A percentile compares a stretch with the other conserved stretches of the same genome.
Evolutionary conservation across 2,797 vertebrate genomes (phyloP).

Genomic region (Sebastes vulpes): DNA sequence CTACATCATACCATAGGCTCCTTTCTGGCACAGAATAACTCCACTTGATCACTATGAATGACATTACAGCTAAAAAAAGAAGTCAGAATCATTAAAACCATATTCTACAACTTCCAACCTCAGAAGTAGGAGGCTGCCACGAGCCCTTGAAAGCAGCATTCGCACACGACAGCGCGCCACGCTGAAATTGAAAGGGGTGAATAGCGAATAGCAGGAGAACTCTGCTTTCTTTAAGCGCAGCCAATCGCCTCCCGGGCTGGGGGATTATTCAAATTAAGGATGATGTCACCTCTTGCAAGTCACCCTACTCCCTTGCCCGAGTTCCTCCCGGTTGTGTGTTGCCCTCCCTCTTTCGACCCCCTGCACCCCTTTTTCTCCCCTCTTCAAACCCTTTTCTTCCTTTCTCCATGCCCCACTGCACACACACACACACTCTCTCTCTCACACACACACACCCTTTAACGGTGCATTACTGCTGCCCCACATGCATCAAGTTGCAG

Average conservation of each 20-base stretch:
- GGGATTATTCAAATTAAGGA: constrained; percentile 85
- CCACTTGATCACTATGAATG: background rate
- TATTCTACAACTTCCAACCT: background rate
- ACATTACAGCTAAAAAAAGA: too few relatives aligned
- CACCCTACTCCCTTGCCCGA: constrained; percentile 72
- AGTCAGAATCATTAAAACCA: background rate
- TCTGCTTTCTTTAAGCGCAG: constrained; percentile 68
- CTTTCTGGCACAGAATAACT: background rate
- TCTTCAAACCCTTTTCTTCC: constrained; percentile 71
- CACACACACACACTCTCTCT: constrained; percentile 44
- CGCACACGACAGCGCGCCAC: constrained; percentile 67
- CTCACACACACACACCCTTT: constrained; percentile 16
- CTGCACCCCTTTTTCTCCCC: constrained; percentile 56
- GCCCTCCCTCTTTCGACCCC: constrained; percentile 62
- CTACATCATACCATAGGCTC: background rate
- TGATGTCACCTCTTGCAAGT: constrained; percentile 86
- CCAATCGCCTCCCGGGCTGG: constrained; percentile 77
- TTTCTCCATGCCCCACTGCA: constrained; percentile 69
- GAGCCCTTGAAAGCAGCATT: constrained; percentile 67
- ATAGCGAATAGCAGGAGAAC: constrained; percentile 75
- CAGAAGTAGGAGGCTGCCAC: constrained; percentile 9
- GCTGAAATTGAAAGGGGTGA: constrained; percentile 80
- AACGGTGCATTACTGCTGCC: constrained; percentile 45
- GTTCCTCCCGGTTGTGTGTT: constrained; percentile 69
- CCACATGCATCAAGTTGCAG: constrained; percentile 70